Percentiles rank a stretch among this genome's conserved stretches.
phyloP scores from a whole-genome alignment of 2,797 vertebrate species.

The Sciurus carolinensis region DNA sequence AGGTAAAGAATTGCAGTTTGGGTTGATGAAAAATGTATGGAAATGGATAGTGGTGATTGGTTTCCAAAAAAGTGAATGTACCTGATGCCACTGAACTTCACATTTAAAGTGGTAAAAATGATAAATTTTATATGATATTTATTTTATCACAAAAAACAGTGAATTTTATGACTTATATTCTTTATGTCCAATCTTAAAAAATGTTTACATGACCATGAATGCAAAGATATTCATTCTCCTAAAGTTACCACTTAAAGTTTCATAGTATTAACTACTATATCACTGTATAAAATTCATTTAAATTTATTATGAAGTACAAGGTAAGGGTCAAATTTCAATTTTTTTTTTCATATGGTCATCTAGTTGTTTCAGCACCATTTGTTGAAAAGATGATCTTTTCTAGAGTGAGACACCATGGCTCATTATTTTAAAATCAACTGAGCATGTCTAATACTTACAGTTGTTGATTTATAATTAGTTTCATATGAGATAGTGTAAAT shows the following conservation, averaged over 20 bases:
- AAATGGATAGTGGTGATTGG: not conserved
- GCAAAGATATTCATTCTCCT: not conserved
- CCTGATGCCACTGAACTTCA: not conserved
- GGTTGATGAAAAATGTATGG: not conserved
- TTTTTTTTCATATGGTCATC: not conserved
- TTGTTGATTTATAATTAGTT: not conserved
- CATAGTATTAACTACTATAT: not conserved
- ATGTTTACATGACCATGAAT: not conserved
- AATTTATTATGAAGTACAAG: not conserved
- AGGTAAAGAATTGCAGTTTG: not conserved
- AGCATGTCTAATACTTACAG: not conserved
- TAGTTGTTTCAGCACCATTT: not conserved
- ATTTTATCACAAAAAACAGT: conserved; percentile 27
- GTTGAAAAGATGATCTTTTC: not conserved
- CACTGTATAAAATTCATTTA: not conserved
- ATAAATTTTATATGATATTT: not conserved
- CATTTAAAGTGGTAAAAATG: conserved; percentile 10
- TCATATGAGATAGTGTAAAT: not conserved
- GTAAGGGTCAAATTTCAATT: not conserved
- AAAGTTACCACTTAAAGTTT: not conserved
- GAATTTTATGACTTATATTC: not conserved
- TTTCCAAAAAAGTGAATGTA: not conserved
- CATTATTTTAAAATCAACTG: not conserved
- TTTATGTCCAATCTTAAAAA: not conserved
- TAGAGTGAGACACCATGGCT: not conserved